A percentile compares a stretch with the other conserved stretches of the same genome.
Evolutionary conservation across 2,888 invertebrate genomes (phyloP).

Genomic region (Xylophagus ater): DNA sequence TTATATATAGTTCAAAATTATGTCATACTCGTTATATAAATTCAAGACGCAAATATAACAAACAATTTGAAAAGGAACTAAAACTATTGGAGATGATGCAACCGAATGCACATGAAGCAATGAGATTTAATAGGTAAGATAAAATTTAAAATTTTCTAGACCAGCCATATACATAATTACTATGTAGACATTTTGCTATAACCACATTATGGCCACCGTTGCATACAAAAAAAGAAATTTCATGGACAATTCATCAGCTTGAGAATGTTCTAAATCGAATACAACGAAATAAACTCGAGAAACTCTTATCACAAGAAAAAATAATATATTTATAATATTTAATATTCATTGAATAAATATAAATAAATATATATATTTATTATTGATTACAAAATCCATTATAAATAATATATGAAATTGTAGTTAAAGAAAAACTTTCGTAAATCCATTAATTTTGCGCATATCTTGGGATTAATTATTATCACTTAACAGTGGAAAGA

Average conservation of each 20-base stretch:
- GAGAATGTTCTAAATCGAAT: conserved; percentile 34
- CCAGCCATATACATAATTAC: no score
- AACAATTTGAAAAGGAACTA: conserved; percentile 37
- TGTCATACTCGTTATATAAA: conserved; percentile 12
- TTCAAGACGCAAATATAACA: conserved; percentile 25
- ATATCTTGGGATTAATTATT: no score
- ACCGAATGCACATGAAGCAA: conserved; percentile 36
- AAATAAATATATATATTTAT: no score
- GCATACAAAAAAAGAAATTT: conserved; percentile 37
- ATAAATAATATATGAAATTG: no score
- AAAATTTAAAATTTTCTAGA: conserved; percentile 1
- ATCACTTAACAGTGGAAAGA: no score
- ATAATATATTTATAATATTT: no score
- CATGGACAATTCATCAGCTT: conserved; percentile 34
- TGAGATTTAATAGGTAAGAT: conserved; percentile 36
- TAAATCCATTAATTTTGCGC: no score
- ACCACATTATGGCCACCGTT: conserved; percentile 38
- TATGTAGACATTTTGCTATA: conserved; percentile 33
- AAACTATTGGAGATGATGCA: conserved; percentile 37
- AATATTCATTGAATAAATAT: no score
- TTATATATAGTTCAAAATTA: no score
- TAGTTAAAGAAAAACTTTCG: no score
- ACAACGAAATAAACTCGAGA: conserved; percentile 33
- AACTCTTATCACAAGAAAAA: conserved; percentile 6
- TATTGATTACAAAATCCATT: no score